Evolutionary conservation across 2,113 vertebrate genomes (phyloP), one percentile per base, ranked within the genome.

Genomic region (Trachemys scripta): DNA sequence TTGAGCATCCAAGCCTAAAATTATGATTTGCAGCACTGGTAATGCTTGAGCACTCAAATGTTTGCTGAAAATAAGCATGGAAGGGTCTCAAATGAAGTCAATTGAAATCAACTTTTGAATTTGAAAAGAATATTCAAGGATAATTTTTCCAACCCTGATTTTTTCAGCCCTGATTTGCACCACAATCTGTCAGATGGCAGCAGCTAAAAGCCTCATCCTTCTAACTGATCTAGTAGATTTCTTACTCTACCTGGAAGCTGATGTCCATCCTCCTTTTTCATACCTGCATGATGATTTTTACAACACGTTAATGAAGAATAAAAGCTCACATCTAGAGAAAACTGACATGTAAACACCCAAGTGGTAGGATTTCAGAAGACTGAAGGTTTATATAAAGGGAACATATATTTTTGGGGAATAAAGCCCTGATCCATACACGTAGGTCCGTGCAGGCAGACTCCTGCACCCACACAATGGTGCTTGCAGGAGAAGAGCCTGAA

Each of bases 171-270:
- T 89, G 93, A 97, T 94, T 96, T n/a, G 88, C 94, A 94, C 80
- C 93, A 84, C 57, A 94, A 85, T 84, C 94, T 45, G 65, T 88
- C 75, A 80, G 45, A 91, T 42, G 81, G 42, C 42, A 82, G n/a
- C 88, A 82, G 87, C 45, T 86, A 72, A 94, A 88, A 93, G 92
- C 89, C 92, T 89, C 42, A 14, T 57, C 82, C 57, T 91, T 78
- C 87, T 53, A 16, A 86, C 62, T 93, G 59, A 45, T 35, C 80
- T 4, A 62, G 31, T 12, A 82, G 50, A 20, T 0, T 80, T 96
- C 84, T 97, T 98, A 99, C 99, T 98, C 98, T 99, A 99, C 99
- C 99, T 99, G 99, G 98, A 91, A 99, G 98, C 97, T 99, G 99
- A 97, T 98, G 99, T 97, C 99, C 99, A 97, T 99, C 99, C 98